A percentile compares a stretch with the other conserved stretches of the same genome.
Evolutionary conservation across 1,140 invertebrate genomes (phyloP).

Genomic region (Notospermus geniculatus): DNA sequence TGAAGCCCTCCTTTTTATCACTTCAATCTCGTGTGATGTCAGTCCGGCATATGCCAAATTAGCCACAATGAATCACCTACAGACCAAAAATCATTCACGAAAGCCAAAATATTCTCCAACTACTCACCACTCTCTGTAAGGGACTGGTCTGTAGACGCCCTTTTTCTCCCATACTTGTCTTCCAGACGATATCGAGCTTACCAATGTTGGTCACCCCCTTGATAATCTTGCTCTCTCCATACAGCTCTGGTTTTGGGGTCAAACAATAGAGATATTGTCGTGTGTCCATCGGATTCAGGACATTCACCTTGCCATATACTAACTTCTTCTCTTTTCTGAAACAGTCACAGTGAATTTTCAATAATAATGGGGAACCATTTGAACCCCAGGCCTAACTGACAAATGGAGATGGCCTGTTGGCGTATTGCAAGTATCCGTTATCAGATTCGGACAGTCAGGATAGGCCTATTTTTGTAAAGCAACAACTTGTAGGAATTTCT

Average conservation of each 20-base stretch:
- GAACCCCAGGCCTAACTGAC: no score
- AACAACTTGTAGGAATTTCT: no score
- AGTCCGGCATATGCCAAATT: no score
- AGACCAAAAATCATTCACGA: no score
- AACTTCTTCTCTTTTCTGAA: constrained; percentile 47
- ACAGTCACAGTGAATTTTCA: constrained; percentile 1
- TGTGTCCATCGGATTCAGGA: constrained; percentile 65
- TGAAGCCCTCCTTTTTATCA: not conserved
- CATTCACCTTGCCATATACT: constrained; percentile 84
- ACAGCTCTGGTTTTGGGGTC: constrained; percentile 72
- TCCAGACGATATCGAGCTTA: constrained; percentile 96
- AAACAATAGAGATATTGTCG: constrained; percentile 94
- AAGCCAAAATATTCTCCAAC: no score
- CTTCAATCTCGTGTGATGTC: no score
- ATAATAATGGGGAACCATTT: no score
- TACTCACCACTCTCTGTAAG: constrained; percentile 77
- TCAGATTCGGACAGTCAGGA: no score
- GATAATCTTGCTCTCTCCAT: constrained; percentile 70
- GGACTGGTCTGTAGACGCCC: constrained; percentile 94
- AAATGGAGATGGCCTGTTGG: no score
- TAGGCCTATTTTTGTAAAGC: no score
- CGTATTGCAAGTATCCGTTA: no score
- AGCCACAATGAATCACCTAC: no score
- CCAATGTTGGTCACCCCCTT: constrained; percentile 87
- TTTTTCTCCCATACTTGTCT: constrained; percentile 90